Conservation (phyloP, 2,888 invertebrate genomes). For the Idaea aversata region DNA sequence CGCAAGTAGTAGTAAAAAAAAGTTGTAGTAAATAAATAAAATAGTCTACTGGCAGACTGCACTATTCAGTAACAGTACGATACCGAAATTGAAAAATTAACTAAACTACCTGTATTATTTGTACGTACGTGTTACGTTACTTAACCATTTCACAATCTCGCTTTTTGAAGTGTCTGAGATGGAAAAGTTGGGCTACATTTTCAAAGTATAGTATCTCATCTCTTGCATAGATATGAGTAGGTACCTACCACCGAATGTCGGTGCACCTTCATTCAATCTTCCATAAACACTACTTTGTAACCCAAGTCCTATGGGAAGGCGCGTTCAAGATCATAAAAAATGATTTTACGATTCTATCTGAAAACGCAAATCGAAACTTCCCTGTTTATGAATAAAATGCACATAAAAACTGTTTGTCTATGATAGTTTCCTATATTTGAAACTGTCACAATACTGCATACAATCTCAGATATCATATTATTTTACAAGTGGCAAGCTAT, state of each 20-base stretch:
- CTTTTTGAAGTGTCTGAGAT: background rate
- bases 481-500: background rate
- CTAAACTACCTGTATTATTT: too few species aligned
- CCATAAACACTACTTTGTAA: constrained; percentile 69
- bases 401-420: constrained; percentile 53
- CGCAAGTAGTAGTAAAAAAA: background rate
- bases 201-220: constrained; percentile 1
- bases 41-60: too few species aligned
- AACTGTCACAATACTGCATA: constrained; percentile 14
- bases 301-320: constrained; percentile 63
- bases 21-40: too few species aligned
- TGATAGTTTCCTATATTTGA: constrained; percentile 31
- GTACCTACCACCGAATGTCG: constrained; percentile 8
- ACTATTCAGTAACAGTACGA: too few species aligned
- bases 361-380: constrained; percentile 52
- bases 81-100: too few species aligned
- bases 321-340: constrained; percentile 66
- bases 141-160: background rate
- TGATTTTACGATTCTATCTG: constrained; percentile 72
- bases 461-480: background rate
- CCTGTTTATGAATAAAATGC: constrained; percentile 65
- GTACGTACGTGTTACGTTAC: background rate
- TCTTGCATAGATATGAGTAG: constrained; percentile 12
- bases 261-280: constrained; percentile 17
- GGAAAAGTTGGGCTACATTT: background rate